Percentiles rank a stretch among this genome's conserved stretches.
Conservation (phyloP, 2,888 invertebrate species). For the Drosophila paracracens region DNA sequence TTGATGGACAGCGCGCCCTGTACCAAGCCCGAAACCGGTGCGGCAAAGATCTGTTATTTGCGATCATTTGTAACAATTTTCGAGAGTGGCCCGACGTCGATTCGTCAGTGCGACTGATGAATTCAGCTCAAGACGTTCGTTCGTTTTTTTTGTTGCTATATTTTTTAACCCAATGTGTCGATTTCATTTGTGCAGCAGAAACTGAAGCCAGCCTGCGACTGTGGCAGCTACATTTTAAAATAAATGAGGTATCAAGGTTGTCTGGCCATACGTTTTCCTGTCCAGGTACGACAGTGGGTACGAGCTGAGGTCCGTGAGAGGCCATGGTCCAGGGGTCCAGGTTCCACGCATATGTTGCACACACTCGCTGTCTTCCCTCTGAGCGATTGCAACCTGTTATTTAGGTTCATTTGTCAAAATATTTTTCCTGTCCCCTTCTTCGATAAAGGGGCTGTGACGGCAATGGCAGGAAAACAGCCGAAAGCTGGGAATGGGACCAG, state of each 20-base stretch:
- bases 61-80: constrained; percentile 85
- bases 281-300: constrained; percentile 43
- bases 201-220: constrained; percentile 48
- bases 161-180: constrained; percentile 70
- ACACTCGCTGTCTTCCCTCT: constrained; percentile 37
- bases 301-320: constrained; percentile 6
- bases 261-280: constrained; percentile 80
- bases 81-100: constrained; percentile 64
- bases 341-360: constrained; percentile 60
- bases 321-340: constrained; percentile 38
- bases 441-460: constrained; percentile 56
- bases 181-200: constrained; percentile 74
- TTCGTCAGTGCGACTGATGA: constrained; percentile 64
- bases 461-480: constrained; percentile 49
- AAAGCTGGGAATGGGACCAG: constrained; percentile 51
- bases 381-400: constrained; percentile 85
- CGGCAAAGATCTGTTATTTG: constrained; percentile 85
- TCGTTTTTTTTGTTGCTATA: constrained; percentile 30
- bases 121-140: constrained; percentile 44
- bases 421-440: constrained; percentile 78
- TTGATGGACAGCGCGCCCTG: constrained; percentile 73
- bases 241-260: constrained; percentile 85
- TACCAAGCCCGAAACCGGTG: constrained; percentile 48
- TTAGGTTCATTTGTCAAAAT: constrained; percentile 86
- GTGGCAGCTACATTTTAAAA: constrained; percentile 74